Conservation (phyloP, 1,140 invertebrate species). For the Papilio polytes region DNA sequence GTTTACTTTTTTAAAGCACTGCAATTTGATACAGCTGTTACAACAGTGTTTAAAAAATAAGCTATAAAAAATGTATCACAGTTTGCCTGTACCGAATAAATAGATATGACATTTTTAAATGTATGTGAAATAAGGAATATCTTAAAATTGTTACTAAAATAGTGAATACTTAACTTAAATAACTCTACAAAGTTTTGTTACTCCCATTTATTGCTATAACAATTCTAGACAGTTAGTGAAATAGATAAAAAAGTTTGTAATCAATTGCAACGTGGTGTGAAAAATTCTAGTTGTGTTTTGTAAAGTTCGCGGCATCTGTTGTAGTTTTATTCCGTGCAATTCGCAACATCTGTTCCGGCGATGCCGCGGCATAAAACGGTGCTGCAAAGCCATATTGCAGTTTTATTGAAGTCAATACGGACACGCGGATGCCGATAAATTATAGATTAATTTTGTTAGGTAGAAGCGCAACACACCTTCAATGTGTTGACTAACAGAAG, state of each 20-base stretch:
- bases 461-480: neutral
- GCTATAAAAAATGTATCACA: neutral
- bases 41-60: neutral
- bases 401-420: conserved; percentile 2
- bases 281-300: too few relatives aligned
- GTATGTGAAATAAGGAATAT: too few relatives aligned
- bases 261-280: neutral
- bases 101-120: too few relatives aligned
- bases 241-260: neutral
- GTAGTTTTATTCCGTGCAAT: neutral
- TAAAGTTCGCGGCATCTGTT: neutral
- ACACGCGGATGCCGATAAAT: neutral
- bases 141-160: too few relatives aligned
- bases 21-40: conserved; percentile 2
- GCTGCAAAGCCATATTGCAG: neutral
- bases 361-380: neutral
- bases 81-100: neutral
- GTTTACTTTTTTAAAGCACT: neutral
- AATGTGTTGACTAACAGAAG: neutral
- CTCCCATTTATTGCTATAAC: neutral
- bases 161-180: too few relatives aligned
- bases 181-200: too few relatives aligned
- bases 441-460: neutral
- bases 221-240: neutral
- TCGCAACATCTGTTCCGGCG: neutral